Evolutionary conservation across 2,113 vertebrate genomes (phyloP).

Genomic region (Thunnus maccoyii): DNA sequence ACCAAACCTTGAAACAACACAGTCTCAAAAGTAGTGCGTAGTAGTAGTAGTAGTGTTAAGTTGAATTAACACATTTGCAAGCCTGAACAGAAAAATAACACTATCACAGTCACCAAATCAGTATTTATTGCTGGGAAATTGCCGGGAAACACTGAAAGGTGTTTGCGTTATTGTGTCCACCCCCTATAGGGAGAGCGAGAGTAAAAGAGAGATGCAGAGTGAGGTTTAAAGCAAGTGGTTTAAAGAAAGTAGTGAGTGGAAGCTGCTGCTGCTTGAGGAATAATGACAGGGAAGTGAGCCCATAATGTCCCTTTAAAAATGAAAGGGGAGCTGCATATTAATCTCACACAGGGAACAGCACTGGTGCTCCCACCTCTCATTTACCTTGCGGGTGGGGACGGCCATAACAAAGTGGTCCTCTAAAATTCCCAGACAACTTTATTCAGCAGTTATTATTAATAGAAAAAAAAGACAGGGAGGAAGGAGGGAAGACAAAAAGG

Average conservation of each 20-base stretch:
- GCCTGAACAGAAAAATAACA: neutral
- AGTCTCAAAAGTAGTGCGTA: neutral
- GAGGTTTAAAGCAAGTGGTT: neutral
- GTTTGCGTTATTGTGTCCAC: slow-evolving; percentile 17
- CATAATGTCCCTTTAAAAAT: slow-evolving; percentile 59
- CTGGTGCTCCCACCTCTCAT: slow-evolving; percentile 46
- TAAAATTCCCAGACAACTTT: slow-evolving; percentile 50
- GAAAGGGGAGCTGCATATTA: slow-evolving; percentile 57
- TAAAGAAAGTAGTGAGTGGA: neutral
- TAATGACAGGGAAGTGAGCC: slow-evolving; percentile 39
- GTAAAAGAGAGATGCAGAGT: slow-evolving; percentile 2
- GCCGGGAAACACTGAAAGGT: neutral
- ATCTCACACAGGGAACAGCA: slow-evolving; percentile 39
- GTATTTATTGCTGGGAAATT: neutral
- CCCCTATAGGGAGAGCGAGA: neutral
- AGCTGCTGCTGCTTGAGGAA: slow-evolving; percentile 30
- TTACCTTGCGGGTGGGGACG: slow-evolving; percentile 24
- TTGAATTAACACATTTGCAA: neutral
- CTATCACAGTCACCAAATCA: neutral
- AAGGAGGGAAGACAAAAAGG: slow-evolving; percentile 10
- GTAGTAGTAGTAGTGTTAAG: neutral
- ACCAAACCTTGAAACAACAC: neutral
- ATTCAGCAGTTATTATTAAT: slow-evolving; percentile 52
- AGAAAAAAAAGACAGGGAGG: slow-evolving; percentile 34
- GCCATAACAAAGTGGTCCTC: slow-evolving; percentile 54